These are phyloP conservation scores for Leptopterna dolabrata DNA, from an alignment of 2,888 invertebrate genomes.

Conservation along the genomic window DNA sequence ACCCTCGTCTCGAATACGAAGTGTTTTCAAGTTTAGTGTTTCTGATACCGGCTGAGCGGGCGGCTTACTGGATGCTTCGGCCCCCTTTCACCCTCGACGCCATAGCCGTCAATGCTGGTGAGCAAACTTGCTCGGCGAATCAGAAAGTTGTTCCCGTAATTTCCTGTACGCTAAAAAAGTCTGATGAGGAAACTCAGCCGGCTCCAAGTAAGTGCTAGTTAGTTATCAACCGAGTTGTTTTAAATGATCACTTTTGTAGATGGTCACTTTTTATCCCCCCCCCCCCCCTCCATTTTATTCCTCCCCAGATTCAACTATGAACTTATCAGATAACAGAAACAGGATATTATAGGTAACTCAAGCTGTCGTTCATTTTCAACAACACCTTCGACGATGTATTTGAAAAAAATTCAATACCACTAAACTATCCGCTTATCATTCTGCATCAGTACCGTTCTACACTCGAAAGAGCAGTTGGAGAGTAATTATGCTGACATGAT, in stretches of 20 bases:
- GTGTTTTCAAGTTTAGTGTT: neutral
- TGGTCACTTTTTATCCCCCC: too few relatives aligned
- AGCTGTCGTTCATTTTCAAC: too few relatives aligned
- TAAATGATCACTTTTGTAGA: neutral
- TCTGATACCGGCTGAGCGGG: neutral
- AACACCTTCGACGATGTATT: too few relatives aligned
- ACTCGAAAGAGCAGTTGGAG: too few relatives aligned
- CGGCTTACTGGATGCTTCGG: neutral
- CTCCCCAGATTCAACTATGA: too few relatives aligned
- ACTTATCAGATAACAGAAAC: too few relatives aligned
- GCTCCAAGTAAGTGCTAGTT: neutral
- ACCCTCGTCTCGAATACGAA: neutral
- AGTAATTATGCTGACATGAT: too few relatives aligned
- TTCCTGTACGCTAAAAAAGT: slow-evolving; percentile 7
- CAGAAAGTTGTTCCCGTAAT: slow-evolving; percentile 4
- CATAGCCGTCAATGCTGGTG: neutral
- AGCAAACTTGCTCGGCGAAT: neutral
- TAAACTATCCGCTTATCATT: too few relatives aligned
- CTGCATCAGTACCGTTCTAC: too few relatives aligned
- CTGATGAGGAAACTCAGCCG: slow-evolving; percentile 11
- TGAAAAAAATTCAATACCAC: too few relatives aligned
- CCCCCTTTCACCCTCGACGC: neutral
- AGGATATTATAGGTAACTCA: too few relatives aligned
- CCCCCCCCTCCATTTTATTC: too few relatives aligned
- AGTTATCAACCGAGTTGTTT: neutral